Evolutionary conservation across 2,797 vertebrate genomes (phyloP), one percentile per base, ranked within the genome.

Genomic region (Orientallactaga sibirica): DNA sequence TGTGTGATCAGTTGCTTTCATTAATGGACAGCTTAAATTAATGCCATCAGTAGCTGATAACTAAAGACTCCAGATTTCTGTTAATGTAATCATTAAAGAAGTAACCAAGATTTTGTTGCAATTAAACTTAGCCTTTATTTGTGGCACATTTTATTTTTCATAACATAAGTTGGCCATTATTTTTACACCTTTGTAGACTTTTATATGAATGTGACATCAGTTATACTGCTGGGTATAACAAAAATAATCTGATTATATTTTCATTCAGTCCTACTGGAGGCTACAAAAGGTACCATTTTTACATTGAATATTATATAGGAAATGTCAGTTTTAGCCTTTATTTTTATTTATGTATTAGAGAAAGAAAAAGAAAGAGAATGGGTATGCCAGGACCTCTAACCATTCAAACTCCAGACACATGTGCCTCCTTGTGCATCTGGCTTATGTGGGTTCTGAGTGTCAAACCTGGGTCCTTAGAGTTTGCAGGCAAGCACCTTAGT

Each of bases 11-110:
- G 74, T 88, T 95, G 93, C 70, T 52, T 95, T 95, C 95, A 86
- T 94, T 95, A 97, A 96, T 97, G 97, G 95, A 95, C 87, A 96
- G 85, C 55, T 89, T 90, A 88, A 97, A 97, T 96, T 95, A 97
- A 77, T 88, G 92, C 80, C 82, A 76, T 93, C 27, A 4, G 87
- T 92, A 96, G 85, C 97, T 94, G 96, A 96, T 96, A 96, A 77
- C 66, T 75, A 80, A 79, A 93, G 25, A 58, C 90, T 96, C 88
- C 74, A 74, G 68, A 68, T 92, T 94, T 92, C 67, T 88, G 6
- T 89, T 95, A 89, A 88, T 94, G 68, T 92, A 41, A 48, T 81
- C 79, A 62, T 92, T 93, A 78, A 81, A n/a, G 24, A 93, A 20
- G 55, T 95, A 83, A 79, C 62, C 52, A 73, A 79, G 88, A 93